Evolutionary conservation across 2,797 vertebrate genomes (phyloP).

Genomic region (Xerus rutilus): DNA sequence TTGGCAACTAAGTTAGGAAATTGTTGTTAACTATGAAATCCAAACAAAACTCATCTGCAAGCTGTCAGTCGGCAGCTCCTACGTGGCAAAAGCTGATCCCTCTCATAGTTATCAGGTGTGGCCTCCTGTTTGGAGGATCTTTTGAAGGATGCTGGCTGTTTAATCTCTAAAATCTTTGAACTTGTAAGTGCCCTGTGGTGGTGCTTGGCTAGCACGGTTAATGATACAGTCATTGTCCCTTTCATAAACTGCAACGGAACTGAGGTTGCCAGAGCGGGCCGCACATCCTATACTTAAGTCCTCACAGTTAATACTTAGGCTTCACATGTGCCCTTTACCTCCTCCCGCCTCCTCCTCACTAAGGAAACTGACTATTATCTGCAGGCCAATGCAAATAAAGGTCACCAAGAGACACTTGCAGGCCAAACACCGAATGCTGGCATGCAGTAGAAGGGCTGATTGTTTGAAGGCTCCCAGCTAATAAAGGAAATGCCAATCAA

Average conservation of each 20-base stretch:
- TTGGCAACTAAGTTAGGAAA: neutral
- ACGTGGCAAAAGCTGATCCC: neutral
- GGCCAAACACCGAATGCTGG: slow-evolving; percentile 75
- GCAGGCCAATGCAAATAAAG: slow-evolving; percentile 82
- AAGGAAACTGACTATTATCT: slow-evolving; percentile 79
- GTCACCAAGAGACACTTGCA: slow-evolving; percentile 80
- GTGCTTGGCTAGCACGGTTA: slow-evolving; percentile 14
- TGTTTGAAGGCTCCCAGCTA: slow-evolving; percentile 73
- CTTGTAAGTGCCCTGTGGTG: neutral
- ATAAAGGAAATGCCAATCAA: slow-evolving; percentile 82
- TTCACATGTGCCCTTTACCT: slow-evolving; percentile 70
- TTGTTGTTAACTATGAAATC: neutral
- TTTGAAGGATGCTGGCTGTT: neutral
- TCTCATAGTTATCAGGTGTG: neutral
- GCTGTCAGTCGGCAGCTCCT: neutral
- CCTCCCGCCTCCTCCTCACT: slow-evolving; percentile 63
- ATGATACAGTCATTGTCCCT: slow-evolving; percentile 67
- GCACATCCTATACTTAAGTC: slow-evolving; percentile 77
- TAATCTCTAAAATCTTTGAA: slow-evolving; percentile 45
- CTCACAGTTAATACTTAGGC: slow-evolving; percentile 76
- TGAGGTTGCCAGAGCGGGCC: slow-evolving; percentile 51
- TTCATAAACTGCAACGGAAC: slow-evolving; percentile 68
- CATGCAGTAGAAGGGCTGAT: slow-evolving; percentile 65
- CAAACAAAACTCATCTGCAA: neutral
- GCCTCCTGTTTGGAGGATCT: neutral